Evolutionary conservation across 2,888 invertebrate species (phyloP).

Genomic region (Ichneumon xanthorius): DNA sequence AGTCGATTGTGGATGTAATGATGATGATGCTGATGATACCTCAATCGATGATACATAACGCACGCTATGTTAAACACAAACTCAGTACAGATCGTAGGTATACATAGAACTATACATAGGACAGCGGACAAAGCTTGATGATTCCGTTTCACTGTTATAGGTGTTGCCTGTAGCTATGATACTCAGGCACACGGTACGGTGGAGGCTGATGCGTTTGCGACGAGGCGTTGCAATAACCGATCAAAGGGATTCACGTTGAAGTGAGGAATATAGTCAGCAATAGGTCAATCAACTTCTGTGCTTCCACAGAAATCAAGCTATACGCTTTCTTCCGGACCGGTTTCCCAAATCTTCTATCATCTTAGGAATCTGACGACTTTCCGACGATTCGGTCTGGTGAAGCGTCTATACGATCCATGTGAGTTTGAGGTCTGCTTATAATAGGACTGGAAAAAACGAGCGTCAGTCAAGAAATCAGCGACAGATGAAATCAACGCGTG

Average conservation of each 20-base stretch:
- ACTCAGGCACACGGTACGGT: too few relatives aligned
- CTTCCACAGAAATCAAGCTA: neutral
- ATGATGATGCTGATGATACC: slow-evolving; percentile 26
- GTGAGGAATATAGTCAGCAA: neutral
- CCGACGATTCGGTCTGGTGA: neutral
- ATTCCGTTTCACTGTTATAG: slow-evolving; percentile 4
- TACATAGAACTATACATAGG: neutral
- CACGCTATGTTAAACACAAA: slow-evolving; percentile 16
- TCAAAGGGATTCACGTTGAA: neutral
- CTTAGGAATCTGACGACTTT: neutral
- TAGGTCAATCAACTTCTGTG: neutral
- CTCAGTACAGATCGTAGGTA: neutral
- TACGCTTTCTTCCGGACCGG: neutral
- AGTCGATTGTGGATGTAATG: slow-evolving; percentile 42
- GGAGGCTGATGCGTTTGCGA: neutral
- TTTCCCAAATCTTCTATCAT: neutral
- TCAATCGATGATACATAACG: slow-evolving; percentile 10
- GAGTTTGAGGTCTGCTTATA: neutral
- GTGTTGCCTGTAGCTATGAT: neutral
- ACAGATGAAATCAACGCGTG: neutral
- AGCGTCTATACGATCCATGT: neutral
- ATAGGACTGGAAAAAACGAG: neutral
- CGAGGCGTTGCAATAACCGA: neutral
- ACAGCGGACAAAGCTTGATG: slow-evolving; percentile 32
- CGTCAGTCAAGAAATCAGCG: neutral